Percentiles rank a stretch among this genome's conserved stretches.
phyloP scores from a whole-genome alignment of 2,113 vertebrate species.

The Neolamprologus falcicula region DNA sequence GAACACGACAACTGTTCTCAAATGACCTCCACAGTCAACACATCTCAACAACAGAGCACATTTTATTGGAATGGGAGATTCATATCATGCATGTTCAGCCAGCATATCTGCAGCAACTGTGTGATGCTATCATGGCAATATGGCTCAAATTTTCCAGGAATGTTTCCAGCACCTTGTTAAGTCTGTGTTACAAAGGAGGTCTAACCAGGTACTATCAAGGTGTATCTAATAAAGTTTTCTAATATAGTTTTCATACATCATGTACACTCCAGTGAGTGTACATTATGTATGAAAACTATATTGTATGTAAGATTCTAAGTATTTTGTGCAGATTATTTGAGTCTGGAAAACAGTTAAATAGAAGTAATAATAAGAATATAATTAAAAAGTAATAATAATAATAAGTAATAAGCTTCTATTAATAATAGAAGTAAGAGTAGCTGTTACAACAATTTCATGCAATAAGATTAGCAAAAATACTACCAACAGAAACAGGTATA shows the following conservation, averaged over 20 bases:
- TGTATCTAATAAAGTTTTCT: background rate
- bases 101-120: background rate
- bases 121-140: background rate
- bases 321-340: background rate
- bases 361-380: background rate
- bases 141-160: background rate
- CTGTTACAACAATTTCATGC: background rate
- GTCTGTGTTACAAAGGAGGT: background rate
- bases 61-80: background rate
- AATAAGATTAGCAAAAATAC: background rate
- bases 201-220: background rate
- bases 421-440: background rate
- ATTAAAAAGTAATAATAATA: background rate
- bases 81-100: background rate
- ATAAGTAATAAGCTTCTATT: background rate
- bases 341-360: background rate
- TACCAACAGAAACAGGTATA: fast-evolving
- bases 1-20: background rate
- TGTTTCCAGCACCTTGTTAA: background rate
- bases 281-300: background rate
- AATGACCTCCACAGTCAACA: background rate
- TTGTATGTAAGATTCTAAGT: background rate
- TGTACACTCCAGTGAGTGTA: background rate
- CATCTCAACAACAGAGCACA: background rate
- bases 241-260: background rate